A percentile compares a stretch with the other conserved stretches of the same genome.
Conservation (phyloP, 1,140 invertebrate genomes). For the Conus betulinus region DNA sequence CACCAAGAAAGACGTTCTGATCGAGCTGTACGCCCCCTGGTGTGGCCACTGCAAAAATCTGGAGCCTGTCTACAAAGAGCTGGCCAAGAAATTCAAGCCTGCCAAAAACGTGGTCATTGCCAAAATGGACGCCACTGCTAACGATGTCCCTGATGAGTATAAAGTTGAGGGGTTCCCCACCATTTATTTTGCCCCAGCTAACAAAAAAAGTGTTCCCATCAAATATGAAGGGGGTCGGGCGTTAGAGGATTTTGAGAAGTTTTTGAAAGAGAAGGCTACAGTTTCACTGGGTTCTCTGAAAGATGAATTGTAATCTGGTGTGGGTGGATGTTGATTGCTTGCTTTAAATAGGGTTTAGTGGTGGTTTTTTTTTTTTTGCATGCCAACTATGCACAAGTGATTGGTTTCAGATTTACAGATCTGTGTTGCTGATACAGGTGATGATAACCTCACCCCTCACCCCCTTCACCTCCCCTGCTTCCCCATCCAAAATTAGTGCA, state of each 20-base stretch:
- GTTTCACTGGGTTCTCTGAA: constrained; percentile 72
- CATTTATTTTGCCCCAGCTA: constrained; percentile 94
- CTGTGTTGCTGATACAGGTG: no score
- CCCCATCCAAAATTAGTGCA: no score
- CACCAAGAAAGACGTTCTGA: constrained; percentile 92
- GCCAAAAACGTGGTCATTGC: constrained; percentile 93
- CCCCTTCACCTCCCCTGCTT: no score
- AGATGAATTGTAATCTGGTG: constrained; percentile 67
- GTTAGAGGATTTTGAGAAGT: constrained; percentile 95
- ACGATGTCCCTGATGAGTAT: constrained; percentile 93
- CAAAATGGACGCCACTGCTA: constrained; percentile 99
- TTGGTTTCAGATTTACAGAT: no score
- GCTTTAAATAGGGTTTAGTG: not conserved
- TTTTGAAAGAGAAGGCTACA: constrained; percentile 94
- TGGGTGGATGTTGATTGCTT: not conserved
- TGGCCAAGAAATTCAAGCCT: constrained; percentile 89
- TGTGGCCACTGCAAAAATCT: constrained; percentile 98
- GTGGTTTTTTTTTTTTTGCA: not conserved
- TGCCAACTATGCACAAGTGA: not conserved
- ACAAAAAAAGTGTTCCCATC: constrained; percentile 87
- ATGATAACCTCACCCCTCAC: no score
- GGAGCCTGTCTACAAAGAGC: constrained; percentile 94
- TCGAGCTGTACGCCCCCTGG: constrained; percentile 99
- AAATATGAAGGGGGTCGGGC: constrained; percentile 94
- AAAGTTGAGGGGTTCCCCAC: constrained; percentile 97